Conservation (phyloP, 2,797 vertebrate genomes). For the Chaetodon trifasciatus region DNA sequence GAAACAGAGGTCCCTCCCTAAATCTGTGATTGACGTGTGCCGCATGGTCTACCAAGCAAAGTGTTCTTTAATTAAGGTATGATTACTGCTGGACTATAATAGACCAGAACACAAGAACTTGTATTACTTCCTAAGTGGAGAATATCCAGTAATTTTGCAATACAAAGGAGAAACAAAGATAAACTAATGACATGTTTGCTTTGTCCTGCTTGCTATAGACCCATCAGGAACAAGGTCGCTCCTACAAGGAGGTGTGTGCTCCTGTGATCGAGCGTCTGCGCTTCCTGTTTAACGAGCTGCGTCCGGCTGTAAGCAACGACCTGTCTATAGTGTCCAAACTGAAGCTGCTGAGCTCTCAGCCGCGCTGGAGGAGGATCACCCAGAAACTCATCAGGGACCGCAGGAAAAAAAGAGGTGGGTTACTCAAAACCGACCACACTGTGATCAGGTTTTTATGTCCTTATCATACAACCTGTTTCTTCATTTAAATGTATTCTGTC, state of each 20-base stretch:
- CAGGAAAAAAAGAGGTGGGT: slow-evolving; percentile 93
- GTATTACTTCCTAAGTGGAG: not conserved
- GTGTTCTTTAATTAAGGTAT: slow-evolving; percentile 98
- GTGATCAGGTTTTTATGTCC: not conserved
- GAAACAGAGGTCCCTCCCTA: slow-evolving; percentile 94
- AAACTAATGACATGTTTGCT: not conserved
- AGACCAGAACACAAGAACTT: not conserved
- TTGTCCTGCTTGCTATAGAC: slow-evolving; percentile 84
- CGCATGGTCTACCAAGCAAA: slow-evolving; percentile 99
- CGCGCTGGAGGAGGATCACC: slow-evolving; percentile 94
- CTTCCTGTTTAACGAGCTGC: slow-evolving; percentile 96
- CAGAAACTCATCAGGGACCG: slow-evolving; percentile 96
- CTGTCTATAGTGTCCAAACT: slow-evolving; percentile 96
- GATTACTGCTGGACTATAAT: not conserved
- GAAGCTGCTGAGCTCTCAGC: slow-evolving; percentile 94
- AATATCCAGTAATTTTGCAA: not conserved
- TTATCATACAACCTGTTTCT: not conserved
- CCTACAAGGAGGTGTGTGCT: slow-evolving; percentile 99
- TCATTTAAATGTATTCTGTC: not conserved
- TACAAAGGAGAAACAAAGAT: not conserved
- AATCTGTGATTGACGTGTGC: slow-evolving; percentile 97
- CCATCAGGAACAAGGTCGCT: slow-evolving; percentile 98
- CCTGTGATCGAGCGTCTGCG: slow-evolving; percentile 97
- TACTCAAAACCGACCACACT: not conserved
- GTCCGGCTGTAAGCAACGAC: slow-evolving; percentile 96